Conservation (phyloP, 2,113 vertebrate genomes). For the Cyphomyrus plagiostoma region DNA sequence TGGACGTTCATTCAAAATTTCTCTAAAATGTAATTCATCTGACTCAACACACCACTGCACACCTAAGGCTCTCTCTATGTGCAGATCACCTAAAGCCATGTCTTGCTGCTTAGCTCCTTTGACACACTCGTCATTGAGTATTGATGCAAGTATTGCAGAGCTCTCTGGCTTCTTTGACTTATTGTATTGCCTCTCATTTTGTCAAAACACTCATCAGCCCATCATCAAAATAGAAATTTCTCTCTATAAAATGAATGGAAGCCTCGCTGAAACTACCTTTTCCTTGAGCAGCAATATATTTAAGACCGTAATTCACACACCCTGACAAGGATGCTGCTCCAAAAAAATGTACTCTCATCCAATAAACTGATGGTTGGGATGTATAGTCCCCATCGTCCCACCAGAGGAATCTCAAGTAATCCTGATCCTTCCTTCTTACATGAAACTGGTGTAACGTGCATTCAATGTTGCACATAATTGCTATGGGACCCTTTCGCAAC, state of each 20-base stretch:
- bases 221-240: not conserved
- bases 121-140: not conserved
- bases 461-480: conserved; percentile 12
- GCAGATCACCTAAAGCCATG: not conserved
- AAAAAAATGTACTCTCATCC: conserved; percentile 17
- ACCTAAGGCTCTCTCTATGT: not conserved
- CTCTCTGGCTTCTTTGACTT: not conserved
- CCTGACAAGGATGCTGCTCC: conserved; percentile 6
- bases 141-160: not conserved
- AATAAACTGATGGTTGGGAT: not conserved
- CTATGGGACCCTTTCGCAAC: conserved; percentile 21
- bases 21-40: not conserved
- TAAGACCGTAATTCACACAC: conserved; percentile 18
- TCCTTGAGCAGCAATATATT: conserved; percentile 14
- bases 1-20: not conserved
- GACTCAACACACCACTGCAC: not conserved
- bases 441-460: conserved; percentile 27
- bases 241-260: not conserved
- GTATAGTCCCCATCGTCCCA: conserved; percentile 17
- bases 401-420: conserved; percentile 22
- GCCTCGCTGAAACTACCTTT: conserved; percentile 1
- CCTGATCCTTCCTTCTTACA: conserved; percentile 15
- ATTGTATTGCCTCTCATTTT: not conserved
- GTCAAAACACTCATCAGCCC: not conserved
- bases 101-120: not conserved